Conservation (phyloP, 2,888 invertebrate species). For the Conus canariensis region DNA sequence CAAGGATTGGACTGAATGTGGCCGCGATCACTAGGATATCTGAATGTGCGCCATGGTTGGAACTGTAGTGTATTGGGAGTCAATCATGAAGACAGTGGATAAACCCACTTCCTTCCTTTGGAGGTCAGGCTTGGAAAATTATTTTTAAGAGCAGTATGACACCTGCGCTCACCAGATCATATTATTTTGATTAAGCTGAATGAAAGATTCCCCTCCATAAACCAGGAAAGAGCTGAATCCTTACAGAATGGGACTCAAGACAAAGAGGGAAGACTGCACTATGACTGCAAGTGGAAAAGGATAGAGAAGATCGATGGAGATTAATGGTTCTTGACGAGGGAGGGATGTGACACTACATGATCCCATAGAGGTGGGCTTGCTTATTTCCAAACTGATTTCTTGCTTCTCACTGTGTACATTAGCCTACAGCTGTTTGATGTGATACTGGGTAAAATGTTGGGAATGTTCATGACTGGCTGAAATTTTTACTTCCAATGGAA, state of each 20-base stretch:
- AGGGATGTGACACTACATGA: background rate
- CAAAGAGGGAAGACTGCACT: background rate
- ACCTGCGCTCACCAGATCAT: background rate
- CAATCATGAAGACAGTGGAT: too few species aligned
- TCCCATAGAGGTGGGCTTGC: background rate
- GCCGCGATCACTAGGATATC: background rate
- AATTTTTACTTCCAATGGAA: too few species aligned
- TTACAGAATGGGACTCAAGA: background rate
- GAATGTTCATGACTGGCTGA: background rate
- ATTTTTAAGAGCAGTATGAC: background rate
- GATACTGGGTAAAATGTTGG: slow-evolving; percentile 14
- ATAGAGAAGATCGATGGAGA: background rate
- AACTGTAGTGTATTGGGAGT: background rate
- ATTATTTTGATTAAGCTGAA: background rate
- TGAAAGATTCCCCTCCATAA: too few species aligned
- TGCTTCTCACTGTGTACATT: background rate
- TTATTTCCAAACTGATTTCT: background rate
- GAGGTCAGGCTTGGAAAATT: background rate
- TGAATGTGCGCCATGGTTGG: background rate
- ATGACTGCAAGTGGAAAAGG: background rate
- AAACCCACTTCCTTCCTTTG: background rate
- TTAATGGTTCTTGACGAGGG: background rate
- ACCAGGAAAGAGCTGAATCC: background rate
- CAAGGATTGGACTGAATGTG: background rate
- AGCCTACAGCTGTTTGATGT: background rate